These are phyloP conservation scores for Bombus pascuorum DNA, from an alignment of 1,140 invertebrate genomes.

Conservation along the genomic window DNA sequence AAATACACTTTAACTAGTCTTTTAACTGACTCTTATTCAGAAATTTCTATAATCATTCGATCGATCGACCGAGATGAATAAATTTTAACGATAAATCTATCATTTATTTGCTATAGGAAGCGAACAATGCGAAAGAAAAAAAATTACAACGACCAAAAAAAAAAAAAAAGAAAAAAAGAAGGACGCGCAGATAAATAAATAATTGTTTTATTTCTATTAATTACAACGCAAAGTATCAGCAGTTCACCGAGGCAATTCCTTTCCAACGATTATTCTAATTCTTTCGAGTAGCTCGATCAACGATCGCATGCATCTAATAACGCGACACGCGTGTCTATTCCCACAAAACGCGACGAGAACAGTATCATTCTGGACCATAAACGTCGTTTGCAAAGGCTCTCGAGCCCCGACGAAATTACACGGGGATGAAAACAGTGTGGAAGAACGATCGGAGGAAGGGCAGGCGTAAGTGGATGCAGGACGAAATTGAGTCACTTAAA, in stretches of 20 bases:
- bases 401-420: neutral
- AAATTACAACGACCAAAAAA: too few relatives aligned
- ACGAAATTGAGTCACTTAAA: slow-evolving; percentile 65
- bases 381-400: too few relatives aligned
- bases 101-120: too few relatives aligned
- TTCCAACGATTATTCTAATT: neutral
- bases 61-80: too few relatives aligned
- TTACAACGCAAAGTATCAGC: neutral
- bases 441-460: neutral
- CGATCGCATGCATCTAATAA: neutral
- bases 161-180: too few relatives aligned
- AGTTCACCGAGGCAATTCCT: too few relatives aligned
- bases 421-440: neutral
- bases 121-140: neutral
- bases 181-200: neutral
- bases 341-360: neutral
- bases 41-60: too few relatives aligned
- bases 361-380: neutral
- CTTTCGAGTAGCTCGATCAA: neutral
- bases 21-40: neutral
- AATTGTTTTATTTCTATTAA: neutral
- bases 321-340: neutral
- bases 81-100: too few relatives aligned
- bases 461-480: slow-evolving; percentile 33
- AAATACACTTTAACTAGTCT: neutral